These are phyloP conservation scores for Sycophaga agraensis DNA, from an alignment of 1,140 invertebrate genomes.

Conservation along the genomic window DNA sequence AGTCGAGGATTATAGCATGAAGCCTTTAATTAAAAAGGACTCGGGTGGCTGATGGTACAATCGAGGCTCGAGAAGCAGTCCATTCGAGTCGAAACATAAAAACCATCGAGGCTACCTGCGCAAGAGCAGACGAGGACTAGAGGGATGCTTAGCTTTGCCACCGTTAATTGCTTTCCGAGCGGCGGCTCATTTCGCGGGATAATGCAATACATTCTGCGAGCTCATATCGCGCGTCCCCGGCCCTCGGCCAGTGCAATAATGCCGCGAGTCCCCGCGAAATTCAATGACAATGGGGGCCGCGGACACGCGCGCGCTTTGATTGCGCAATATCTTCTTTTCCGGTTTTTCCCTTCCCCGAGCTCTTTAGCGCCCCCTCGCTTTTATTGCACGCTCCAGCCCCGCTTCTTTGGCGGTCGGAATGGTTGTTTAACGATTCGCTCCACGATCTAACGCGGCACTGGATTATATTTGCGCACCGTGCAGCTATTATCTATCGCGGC, in stretches of 20 bases:
- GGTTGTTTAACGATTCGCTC: conserved; percentile 8
- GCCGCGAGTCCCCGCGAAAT: not conserved
- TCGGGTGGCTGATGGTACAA: too few species aligned
- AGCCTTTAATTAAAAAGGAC: too few species aligned
- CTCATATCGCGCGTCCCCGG: conserved; percentile 7
- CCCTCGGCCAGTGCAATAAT: not conserved
- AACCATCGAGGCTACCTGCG: not conserved
- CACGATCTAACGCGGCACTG: too few species aligned
- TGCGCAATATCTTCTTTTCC: conserved; percentile 12
- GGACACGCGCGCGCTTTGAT: too few species aligned
- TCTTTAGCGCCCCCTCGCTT: not conserved
- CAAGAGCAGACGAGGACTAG: not conserved
- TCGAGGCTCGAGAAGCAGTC: not conserved
- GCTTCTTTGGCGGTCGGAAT: conserved; percentile 11
- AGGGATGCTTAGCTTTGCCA: not conserved
- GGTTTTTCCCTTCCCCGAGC: not conserved
- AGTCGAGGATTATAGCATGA: too few species aligned
- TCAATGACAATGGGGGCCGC: conserved; percentile 12
- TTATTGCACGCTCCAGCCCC: not conserved
- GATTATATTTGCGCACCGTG: too few species aligned
- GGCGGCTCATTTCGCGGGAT: conserved; percentile 39
- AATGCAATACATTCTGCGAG: conserved; percentile 37
- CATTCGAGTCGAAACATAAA: not conserved
- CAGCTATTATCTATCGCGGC: too few species aligned
- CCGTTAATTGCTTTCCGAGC: conserved; percentile 40